Base-by-base conservation (phyloP, 1,140 invertebrate genomes). In the Protaetia brevitarsis region DNA sequence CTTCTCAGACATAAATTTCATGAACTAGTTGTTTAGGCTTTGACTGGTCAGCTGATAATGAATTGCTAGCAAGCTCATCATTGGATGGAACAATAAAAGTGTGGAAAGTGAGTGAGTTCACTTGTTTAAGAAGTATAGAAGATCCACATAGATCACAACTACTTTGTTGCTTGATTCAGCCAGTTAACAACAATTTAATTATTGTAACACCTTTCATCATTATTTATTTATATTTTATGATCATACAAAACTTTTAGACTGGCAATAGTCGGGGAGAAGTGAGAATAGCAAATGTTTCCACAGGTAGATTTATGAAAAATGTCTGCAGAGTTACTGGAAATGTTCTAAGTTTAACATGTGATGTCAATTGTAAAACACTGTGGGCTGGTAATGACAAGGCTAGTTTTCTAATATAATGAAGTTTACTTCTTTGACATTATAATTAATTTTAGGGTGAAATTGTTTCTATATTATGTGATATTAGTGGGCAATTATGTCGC, bases 1-100 rank as follows among this genome's bases (percentile, higher is more conserved):
- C n/a, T n/a, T n/a, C n/a, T n/a, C n/a, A n/a, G n/a, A n/a, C n/a
- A n/a, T n/a, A 36, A 3, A 37, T 59, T 21, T 34, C 59, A 29
- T 37, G 19, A 21, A 30, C 37, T 69, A 68, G 1, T 36, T 64
- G 6, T 61, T 6, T 57, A 86, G 88, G 86, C 68, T 90, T 90
- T 79, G 90, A 93, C 74, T 95, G 93, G 92, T 94, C 92, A 1
- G 84, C 87, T 7, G 91, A 90, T 13, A 95, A 95, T 81, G 93
- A 95, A 78, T 80, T 93, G 23, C 84, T 95, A 61, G 87, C 94
- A 28, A 90, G 89, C 41, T 88, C 88, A 56, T 92, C 89, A 8
- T 75, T 88, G 67, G 93, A 95, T 80, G 84, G 85, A 3, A 88
- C 87, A 16, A 83, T 93, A 51, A 84, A 89, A 66, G 79, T 95